A percentile compares a stretch with the other conserved stretches of the same genome.
phyloP scores from a whole-genome alignment of 2,888 invertebrate genomes.

The Lydus trimaculatus region DNA sequence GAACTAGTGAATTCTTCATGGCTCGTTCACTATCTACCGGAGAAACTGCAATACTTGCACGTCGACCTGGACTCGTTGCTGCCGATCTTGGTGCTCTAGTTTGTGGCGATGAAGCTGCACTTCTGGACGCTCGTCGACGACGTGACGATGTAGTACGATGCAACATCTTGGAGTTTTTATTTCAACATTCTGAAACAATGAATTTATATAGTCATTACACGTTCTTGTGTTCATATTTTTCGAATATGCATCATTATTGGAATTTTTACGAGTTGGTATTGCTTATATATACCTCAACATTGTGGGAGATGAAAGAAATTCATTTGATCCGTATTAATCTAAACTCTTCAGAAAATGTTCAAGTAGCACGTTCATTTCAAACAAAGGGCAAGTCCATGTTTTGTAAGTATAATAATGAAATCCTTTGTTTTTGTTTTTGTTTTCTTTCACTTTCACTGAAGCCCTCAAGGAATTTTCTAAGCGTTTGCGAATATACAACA shows the following conservation, averaged over 20 bases:
- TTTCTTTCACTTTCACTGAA: not conserved
- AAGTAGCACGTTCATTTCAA: not conserved
- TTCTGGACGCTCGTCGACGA: constrained; percentile 71
- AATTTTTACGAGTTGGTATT: no score
- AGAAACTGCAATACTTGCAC: constrained; percentile 58
- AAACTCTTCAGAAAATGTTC: not conserved
- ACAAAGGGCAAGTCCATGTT: not conserved
- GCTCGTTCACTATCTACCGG: constrained; percentile 53
- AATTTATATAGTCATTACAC: not conserved
- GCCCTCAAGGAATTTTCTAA: not conserved
- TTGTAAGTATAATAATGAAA: not conserved
- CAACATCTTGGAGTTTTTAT: constrained; percentile 61
- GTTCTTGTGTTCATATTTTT: no score
- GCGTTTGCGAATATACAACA: not conserved
- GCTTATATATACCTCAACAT: no score
- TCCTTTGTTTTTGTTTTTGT: not conserved
- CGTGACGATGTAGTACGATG: constrained; percentile 71
- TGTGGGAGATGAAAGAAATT: no score
- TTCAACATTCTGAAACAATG: constrained; percentile 10
- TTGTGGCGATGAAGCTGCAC: constrained; percentile 72
- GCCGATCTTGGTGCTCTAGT: constrained; percentile 64
- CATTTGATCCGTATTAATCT: not conserved
- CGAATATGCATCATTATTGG: no score
- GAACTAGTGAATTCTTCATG: constrained; percentile 49
- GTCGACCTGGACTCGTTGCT: constrained; percentile 56